Evolutionary conservation across 2,888 invertebrate genomes (phyloP), one percentile per base, ranked within the genome.

Genomic region (Andricus quercusramuli): DNA sequence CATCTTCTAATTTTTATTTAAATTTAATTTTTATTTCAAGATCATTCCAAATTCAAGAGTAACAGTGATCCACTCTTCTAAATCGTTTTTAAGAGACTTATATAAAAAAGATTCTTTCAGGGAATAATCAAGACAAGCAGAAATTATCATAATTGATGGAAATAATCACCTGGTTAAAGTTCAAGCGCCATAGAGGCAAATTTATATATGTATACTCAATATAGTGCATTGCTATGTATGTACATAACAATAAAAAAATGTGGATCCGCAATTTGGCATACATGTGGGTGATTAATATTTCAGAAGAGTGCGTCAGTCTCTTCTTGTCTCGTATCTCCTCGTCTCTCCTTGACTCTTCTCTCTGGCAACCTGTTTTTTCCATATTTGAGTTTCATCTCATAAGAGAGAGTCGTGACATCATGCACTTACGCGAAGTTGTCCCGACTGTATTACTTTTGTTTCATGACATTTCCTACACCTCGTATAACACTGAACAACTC

Each of bases 311-410:
- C 84, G 79, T 82, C 82, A 82, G 80, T 47, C 80, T 80, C 80
- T 78, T 86, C 81, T 80, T 85, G 82, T 80, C 78, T 44, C 78
- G 20, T n/a, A 32, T 70, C 70, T 70, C 70, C 32, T 70, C 66
- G 25, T 66, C 70, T 70, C 47, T 56, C 70, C 70, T 56, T 74
- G 80, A 68, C 82, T 51, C 70, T 64, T 64, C 25, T 51, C 70
- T 68, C 82, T 76, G 83, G 37, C 82, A 86, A 86, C 86, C 86
- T 86, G 86, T 85, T 86, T 86, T 80, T 86, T 85, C 81, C 85
- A 81, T 70, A 83, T 83, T 85, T 85, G 83, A 79, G 82, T 67
- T 70, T 80, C 74, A 78, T 76, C 64, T 81, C 70, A 65, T 51
- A 74, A 78, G 70, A 76, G 51, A 79, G 80, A 78, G 80, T 29